Percentiles rank a stretch among this genome's conserved stretches.
These are phyloP conservation scores for Sebastolobus altivelis DNA, from an alignment of 2,797 vertebrate species.

Conservation along the genomic window DNA sequence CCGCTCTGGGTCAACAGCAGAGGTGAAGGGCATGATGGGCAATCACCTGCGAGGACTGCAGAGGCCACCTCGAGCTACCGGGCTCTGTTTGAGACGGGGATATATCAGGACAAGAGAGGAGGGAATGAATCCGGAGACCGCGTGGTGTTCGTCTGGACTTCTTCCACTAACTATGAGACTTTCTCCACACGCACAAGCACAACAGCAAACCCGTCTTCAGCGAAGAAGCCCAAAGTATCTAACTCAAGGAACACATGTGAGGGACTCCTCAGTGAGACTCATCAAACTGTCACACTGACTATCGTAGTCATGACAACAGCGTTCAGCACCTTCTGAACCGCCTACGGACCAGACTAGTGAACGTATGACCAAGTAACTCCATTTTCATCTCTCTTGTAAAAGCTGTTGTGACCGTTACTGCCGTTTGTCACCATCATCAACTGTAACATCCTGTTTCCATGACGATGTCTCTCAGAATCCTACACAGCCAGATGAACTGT, in stretches of 20 bases:
- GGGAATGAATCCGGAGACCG: slow-evolving; percentile 54
- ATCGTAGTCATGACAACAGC: slow-evolving; percentile 51
- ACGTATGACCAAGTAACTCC: slow-evolving; percentile 27
- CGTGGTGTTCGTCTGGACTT: slow-evolving; percentile 45
- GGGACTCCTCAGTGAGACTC: slow-evolving; percentile 23
- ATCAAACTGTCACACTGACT: slow-evolving; percentile 33
- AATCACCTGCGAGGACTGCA: slow-evolving; percentile 55
- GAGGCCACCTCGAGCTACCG: slow-evolving; percentile 65
- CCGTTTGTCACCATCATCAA: slow-evolving; percentile 27
- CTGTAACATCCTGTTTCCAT: slow-evolving; percentile 46
- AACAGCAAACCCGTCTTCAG: slow-evolving; percentile 62
- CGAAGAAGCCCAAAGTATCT: slow-evolving; percentile 61
- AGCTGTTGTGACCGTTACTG: slow-evolving; percentile 56
- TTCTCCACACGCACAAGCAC: slow-evolving; percentile 76
- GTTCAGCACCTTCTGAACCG: slow-evolving; percentile 47
- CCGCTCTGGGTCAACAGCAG: slow-evolving; percentile 61
- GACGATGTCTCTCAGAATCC: slow-evolving; percentile 23
- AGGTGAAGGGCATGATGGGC: slow-evolving; percentile 23
- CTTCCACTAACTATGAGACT: slow-evolving; percentile 56
- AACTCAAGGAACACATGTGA: slow-evolving; percentile 57
- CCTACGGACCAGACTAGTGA: background rate
- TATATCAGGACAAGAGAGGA: slow-evolving; percentile 46
- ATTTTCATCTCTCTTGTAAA: slow-evolving; percentile 20
- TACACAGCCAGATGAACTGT: slow-evolving; percentile 20
- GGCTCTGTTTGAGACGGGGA: slow-evolving; percentile 59